Conservation (phyloP, 2,113 vertebrate species). For the Fukomys damarensis region DNA sequence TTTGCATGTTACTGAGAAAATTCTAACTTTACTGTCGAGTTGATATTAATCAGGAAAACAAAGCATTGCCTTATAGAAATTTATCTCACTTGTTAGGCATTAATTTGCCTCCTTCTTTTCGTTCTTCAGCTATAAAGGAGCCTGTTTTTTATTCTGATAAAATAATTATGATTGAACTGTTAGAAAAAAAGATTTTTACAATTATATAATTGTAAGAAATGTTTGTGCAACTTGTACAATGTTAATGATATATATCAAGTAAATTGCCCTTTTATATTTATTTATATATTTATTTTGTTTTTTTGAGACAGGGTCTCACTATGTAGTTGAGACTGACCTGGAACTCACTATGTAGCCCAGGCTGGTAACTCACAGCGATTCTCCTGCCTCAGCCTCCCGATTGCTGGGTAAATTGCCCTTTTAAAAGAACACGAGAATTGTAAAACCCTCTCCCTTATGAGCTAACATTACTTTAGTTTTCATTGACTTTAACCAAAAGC, state of each 20-base stretch:
- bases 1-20: not conserved
- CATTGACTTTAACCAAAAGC: not conserved
- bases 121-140: constrained; percentile 38
- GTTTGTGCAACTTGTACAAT: not conserved
- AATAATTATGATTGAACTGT: not conserved
- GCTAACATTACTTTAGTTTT: not conserved
- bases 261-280: constrained; percentile 37
- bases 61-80: not conserved
- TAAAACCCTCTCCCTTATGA: not conserved
- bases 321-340: too few relatives aligned
- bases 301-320: too few relatives aligned
- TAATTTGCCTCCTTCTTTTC: constrained; percentile 1
- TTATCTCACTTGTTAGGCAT: not conserved
- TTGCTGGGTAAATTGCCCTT: constrained; percentile 34
- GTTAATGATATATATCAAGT: not conserved
- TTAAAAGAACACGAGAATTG: not conserved
- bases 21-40: not conserved
- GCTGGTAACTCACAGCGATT: too few relatives aligned
- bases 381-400: too few relatives aligned
- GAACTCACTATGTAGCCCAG: too few relatives aligned
- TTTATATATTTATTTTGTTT: too few relatives aligned
- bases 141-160: constrained; percentile 33
- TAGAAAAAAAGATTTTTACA: not conserved
- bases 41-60: not conserved
- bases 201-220: not conserved